phyloP scores from a whole-genome alignment of 2,797 vertebrate genomes.

The Dromococcyx pavoninus region DNA sequence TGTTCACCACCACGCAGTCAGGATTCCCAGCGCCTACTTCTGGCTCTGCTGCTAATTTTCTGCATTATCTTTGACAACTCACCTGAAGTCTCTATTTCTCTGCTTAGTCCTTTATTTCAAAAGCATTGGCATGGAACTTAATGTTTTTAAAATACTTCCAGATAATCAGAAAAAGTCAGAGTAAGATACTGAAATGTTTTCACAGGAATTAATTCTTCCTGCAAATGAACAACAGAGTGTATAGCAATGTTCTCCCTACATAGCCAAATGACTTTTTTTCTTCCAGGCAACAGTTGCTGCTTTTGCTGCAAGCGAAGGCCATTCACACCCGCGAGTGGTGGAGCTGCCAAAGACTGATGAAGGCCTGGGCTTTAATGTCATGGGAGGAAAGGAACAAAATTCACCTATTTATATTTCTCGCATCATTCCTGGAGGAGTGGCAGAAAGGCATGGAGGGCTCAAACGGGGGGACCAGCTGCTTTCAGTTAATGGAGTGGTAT shows the following conservation, averaged over 20 bases:
- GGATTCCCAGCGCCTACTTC: not conserved
- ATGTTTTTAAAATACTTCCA: not conserved
- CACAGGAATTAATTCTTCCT: conserved; percentile 14
- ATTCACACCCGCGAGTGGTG: conserved; percentile 95
- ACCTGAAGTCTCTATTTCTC: not conserved
- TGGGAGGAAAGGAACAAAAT: conserved; percentile 99
- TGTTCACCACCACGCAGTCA: not conserved
- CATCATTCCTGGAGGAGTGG: conserved; percentile 97
- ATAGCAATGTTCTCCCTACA: not conserved
- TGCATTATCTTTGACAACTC: not conserved
- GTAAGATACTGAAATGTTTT: not conserved
- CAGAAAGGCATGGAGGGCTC: conserved; percentile 94
- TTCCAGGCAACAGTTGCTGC: conserved; percentile 96
- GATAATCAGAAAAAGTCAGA: not conserved
- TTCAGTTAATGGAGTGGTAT: conserved; percentile 97
- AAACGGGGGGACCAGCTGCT: conserved; percentile 97
- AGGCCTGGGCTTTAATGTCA: conserved; percentile 97
- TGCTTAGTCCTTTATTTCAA: conserved; percentile 22
- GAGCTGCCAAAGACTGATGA: conserved; percentile 98
- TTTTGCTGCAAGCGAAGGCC: conserved; percentile 97
- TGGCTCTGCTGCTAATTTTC: conserved; percentile 6
- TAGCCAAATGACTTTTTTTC: conserved; percentile 61
- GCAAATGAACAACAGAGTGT: not conserved
- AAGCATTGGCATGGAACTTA: not conserved
- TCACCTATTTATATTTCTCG: conserved; percentile 99